Conservation (phyloP, 1,140 invertebrate species). For the Drosophila chauvacae region DNA sequence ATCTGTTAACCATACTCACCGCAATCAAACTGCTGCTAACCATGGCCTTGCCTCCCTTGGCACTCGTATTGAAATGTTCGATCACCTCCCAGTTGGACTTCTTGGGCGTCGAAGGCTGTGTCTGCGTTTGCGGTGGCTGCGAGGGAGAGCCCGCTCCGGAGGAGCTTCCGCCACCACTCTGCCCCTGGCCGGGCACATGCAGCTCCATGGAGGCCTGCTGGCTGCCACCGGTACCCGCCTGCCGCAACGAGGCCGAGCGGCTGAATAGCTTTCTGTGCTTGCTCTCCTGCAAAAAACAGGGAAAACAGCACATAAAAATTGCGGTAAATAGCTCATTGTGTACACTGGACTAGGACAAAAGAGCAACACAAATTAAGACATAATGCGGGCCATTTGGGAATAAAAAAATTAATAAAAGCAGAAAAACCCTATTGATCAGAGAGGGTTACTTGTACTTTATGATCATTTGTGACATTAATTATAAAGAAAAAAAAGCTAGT, state of each 20-base stretch:
- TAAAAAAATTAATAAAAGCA: background rate
- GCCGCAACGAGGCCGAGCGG: constrained; percentile 83
- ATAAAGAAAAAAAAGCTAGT: too few species aligned
- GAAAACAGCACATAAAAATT: background rate
- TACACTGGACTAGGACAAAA: constrained; percentile 3
- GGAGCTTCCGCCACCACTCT: constrained; percentile 24
- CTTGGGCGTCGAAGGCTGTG: constrained; percentile 87
- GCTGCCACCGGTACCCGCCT: constrained; percentile 62
- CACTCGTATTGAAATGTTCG: constrained; percentile 89
- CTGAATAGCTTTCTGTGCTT: constrained; percentile 77
- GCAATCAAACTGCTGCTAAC: constrained; percentile 86
- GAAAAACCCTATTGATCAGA: too few species aligned
- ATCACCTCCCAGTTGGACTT: constrained; percentile 96
- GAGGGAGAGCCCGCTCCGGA: constrained; percentile 66
- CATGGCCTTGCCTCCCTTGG: constrained; percentile 85
- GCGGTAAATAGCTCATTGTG: background rate
- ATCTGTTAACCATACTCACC: constrained; percentile 82
- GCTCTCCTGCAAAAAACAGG: constrained; percentile 34
- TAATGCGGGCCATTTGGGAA: background rate
- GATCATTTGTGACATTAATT: background rate
- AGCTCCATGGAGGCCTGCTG: constrained; percentile 75
- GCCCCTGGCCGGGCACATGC: constrained; percentile 74
- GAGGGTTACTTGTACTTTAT: background rate
- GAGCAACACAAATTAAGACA: background rate
- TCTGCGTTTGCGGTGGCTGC: constrained; percentile 81